Evolutionary conservation across 2,888 invertebrate genomes (phyloP), one percentile per base, ranked within the genome.

Genomic region (Orthonychiurus folsomi): DNA sequence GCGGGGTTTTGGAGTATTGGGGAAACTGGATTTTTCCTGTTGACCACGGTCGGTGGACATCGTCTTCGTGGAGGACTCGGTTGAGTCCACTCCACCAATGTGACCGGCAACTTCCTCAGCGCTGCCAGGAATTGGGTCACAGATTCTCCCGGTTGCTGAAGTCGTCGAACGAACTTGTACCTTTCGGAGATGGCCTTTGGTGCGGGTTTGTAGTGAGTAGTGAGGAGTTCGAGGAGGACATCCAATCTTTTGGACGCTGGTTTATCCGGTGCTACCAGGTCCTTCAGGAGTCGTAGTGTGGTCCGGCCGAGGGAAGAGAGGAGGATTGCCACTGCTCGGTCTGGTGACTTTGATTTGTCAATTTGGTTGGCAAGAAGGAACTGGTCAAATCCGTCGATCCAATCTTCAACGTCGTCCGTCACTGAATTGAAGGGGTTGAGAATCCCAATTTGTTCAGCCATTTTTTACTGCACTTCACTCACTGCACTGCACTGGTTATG

Each of bases 141-240:
- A 0, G 50, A 25, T 53, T 66, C 66, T 20, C 60, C 62, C 18
- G 1, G 26, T 12, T 23, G 15, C 24, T 64, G 66, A 23, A 58
- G 59, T 9, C 63, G 53, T 1, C 53, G 1, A 47, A 52, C 50
- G 56, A 66, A 66, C 48, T 60, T 59, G 24, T 55, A 63, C 0
- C 66, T 23, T 50, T 66, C 64, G 3, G 66, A 58, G 1, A 64
- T 21, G 0, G 66, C 63, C 37, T 66, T 63, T 1, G 63, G 63
- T n/a, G n/a, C n/a, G n/a, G n/a, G n/a, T n/a, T n/a, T n/a, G n/a
- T n/a, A n/a, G n/a, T n/a, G n/a, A n/a, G 12, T 48, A 12, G 48
- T 48, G 15, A 48, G 48, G 15, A 48, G 15, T 48, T 12, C 48
- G 48, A 48, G 15, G 48, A n/a, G 12, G 15, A 15, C 48, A n/a